Percentiles rank a stretch among this genome's conserved stretches.
Conservation (phyloP, 2,888 invertebrate species). For the Taphrorychus bicolor region DNA sequence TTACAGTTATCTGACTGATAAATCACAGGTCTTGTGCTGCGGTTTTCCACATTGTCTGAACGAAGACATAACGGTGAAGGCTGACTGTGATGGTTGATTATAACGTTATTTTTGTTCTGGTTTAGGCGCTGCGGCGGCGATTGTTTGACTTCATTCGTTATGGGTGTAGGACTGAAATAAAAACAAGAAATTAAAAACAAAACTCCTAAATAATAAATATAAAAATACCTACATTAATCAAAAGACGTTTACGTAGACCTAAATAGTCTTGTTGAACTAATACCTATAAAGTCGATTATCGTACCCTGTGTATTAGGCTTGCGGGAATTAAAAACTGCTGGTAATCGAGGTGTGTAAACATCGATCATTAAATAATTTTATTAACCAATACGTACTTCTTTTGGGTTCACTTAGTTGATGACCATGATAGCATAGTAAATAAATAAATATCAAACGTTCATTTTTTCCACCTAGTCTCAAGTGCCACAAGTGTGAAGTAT, state of each 20-base stretch:
- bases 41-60: neutral
- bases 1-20: slow-evolving; percentile 53
- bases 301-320: no score
- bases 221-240: no score
- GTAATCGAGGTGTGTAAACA: neutral
- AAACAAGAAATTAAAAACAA: neutral
- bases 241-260: neutral
- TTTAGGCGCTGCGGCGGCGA: neutral
- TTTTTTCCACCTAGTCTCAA: neutral
- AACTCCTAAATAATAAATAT: no score
- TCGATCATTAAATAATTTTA: neutral
- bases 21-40: slow-evolving; percentile 51
- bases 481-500: neutral
- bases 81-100: neutral
- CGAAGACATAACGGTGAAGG: neutral
- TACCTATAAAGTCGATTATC: neutral
- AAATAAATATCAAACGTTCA: neutral
- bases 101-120: neutral
- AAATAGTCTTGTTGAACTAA: neutral
- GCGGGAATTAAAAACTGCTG: neutral
- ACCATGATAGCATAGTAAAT: neutral
- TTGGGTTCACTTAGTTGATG: neutral
- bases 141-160: neutral
- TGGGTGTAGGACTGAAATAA: neutral
- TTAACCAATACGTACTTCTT: neutral